phyloP scores from a whole-genome alignment of 2,113 vertebrate genomes.

The Mustela nigripes region DNA sequence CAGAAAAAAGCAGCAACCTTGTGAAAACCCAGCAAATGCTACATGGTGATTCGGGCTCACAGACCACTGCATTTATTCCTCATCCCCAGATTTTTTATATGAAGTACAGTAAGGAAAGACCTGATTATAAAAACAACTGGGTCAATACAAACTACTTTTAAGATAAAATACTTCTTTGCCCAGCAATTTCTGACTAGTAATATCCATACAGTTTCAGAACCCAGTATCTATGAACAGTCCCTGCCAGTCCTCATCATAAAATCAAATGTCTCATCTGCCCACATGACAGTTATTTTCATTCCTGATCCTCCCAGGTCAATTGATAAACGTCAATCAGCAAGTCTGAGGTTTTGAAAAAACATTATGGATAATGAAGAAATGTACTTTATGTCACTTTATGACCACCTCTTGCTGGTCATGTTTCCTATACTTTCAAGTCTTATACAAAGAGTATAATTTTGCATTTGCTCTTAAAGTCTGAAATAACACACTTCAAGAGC shows the following conservation, averaged over 20 bases:
- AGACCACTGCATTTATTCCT: neutral
- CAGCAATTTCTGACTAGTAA: slow-evolving; percentile 10
- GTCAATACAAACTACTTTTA: slow-evolving; percentile 18
- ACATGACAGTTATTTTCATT: slow-evolving; percentile 40
- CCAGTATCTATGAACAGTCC: neutral
- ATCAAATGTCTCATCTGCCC: slow-evolving; percentile 58
- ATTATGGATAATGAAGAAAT: slow-evolving; percentile 11
- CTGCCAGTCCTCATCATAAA: slow-evolving; percentile 52
- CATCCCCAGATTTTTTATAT: neutral
- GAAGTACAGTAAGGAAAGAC: neutral
- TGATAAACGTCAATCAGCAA: slow-evolving; percentile 48
- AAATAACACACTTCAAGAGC: slow-evolving; percentile 24
- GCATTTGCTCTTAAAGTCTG: slow-evolving; percentile 56
- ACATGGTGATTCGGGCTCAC: neutral
- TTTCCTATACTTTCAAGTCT: slow-evolving; percentile 26
- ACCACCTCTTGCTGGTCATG: neutral
- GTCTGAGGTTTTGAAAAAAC: neutral
- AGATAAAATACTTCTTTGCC: slow-evolving; percentile 42
- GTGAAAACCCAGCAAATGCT: neutral
- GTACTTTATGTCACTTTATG: neutral
- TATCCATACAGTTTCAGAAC: neutral
- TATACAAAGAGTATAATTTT: slow-evolving; percentile 5
- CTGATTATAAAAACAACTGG: neutral
- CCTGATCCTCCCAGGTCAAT: neutral
- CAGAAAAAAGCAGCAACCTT: slow-evolving; percentile 37